phyloP scores from a whole-genome alignment of 2,797 vertebrate species.

The Acanthiza pusilla region DNA sequence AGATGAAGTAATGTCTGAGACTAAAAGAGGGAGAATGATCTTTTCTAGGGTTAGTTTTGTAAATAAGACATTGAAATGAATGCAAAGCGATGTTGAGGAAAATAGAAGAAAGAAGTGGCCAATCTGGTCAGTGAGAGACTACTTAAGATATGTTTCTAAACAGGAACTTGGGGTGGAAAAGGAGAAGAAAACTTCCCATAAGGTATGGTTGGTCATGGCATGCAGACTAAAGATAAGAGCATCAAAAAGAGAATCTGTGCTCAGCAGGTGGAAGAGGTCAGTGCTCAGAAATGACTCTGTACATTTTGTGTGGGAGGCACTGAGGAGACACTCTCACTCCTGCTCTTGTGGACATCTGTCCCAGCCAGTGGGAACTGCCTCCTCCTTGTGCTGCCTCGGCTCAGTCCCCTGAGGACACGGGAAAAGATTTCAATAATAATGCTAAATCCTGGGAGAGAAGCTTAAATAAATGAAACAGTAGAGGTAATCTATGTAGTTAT shows the following conservation, averaged over 20 bases:
- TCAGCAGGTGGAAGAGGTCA: background rate
- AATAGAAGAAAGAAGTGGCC: constrained; percentile 28
- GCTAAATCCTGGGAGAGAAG: background rate
- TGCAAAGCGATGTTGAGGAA: background rate
- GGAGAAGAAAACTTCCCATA: background rate
- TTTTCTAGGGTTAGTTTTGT: background rate
- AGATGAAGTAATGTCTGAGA: constrained; percentile 47
- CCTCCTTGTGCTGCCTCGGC: background rate
- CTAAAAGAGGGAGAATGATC: constrained; percentile 13
- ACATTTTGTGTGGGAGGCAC: rapidly evolving
- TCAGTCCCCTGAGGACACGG: background rate
- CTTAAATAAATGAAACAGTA: background rate
- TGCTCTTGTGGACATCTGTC: background rate
- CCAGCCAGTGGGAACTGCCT: background rate
- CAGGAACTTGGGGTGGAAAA: constrained; percentile 8
- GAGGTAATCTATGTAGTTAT: background rate
- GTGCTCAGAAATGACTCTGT: background rate
- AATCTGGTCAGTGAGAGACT: background rate
- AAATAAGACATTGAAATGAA: background rate
- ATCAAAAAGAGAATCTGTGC: background rate
- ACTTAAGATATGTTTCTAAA: background rate
- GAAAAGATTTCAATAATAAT: background rate
- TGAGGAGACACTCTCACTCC: background rate
- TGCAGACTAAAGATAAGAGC: constrained; percentile 38
- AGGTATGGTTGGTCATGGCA: background rate